Evolutionary conservation across 2,888 invertebrate species (phyloP), one percentile per base, ranked within the genome.

Genomic region (Apamea anceps): DNA sequence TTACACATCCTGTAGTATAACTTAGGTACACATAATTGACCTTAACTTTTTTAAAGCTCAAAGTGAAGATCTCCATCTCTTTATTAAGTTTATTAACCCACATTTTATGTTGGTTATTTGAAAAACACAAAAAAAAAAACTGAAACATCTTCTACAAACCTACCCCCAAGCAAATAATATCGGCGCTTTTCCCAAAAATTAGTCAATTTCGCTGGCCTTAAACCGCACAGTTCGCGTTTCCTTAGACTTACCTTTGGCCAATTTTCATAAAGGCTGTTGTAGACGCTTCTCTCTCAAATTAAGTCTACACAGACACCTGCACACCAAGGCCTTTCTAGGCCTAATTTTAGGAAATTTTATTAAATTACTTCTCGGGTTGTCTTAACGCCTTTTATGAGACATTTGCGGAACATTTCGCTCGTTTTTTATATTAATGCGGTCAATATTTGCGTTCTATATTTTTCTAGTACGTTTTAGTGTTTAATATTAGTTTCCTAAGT

Each of bases 281-380:
- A 82, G 78, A 63, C 77, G 81, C 68, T 86, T 81, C 79, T 87
- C 84, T 77, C 84, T 82, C 81, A 88, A 91, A 91, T 91, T 90
- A 89, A 87, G 88, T 68, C 76, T 65, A 54, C 25, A 51, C 54
- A 78, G 76, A 79, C 89, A 90, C 89, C 91, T 90, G 90, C 84
- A 87, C 87, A 67, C 72, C 32, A 81, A 62, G 25, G 74, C 18
- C 77, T 71, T 78, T 80, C 77, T 75, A 79, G 67, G 18, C 45
- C 62, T 85, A 77, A 81, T 80, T 87, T 78, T 72, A 70, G 65
- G 15, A 54, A 67, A 51, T 81, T 85, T 81, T 82, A 81, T 78
- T 81, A 78, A 84, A 87, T 66, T 71, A 76, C 28, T 67, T 62
- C 48, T 66, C 67, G 63, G 80, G 65, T 66, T 73, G 18, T 62